phyloP scores from a whole-genome alignment of 92 coral and sea anemone genomes.

The Porites cylindrica region DNA sequence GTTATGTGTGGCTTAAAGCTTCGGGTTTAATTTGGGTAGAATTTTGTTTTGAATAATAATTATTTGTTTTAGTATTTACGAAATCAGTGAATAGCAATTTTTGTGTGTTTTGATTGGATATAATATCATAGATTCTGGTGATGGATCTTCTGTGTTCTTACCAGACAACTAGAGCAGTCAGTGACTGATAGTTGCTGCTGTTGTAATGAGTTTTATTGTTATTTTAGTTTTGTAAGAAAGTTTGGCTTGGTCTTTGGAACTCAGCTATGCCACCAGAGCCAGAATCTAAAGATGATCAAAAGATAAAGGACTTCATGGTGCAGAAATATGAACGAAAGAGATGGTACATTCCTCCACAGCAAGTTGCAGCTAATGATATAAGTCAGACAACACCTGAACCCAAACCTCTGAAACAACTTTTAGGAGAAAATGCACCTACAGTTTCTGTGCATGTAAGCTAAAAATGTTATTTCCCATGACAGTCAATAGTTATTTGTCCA shows the following conservation, averaged over 20 bases:
- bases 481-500: background rate
- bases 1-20: too few species aligned
- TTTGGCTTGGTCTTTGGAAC: constrained; percentile 99
- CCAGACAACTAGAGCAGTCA: background rate
- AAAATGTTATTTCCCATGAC: background rate
- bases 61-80: too few species aligned
- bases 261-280: constrained; percentile 94
- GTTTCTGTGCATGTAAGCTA: constrained; percentile 45
- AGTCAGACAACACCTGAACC: constrained; percentile 82
- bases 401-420: constrained; percentile 93
- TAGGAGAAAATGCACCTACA: constrained; percentile 86
- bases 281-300: constrained; percentile 96
- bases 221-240: constrained; percentile 88
- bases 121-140: too few species aligned
- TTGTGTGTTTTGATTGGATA: too few species aligned
- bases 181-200: background rate
- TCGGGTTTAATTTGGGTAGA: too few species aligned
- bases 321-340: constrained; percentile 96
- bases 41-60: too few species aligned
- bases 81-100: too few species aligned
- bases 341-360: constrained; percentile 98
- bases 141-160: too few species aligned
- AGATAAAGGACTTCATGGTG: constrained; percentile 97
- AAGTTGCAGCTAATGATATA: constrained; percentile 63
- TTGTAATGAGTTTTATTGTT: background rate